A percentile compares a stretch with the other conserved stretches of the same genome.
Conservation (phyloP, 2,888 invertebrate genomes). For the Hypolimnas misippus region DNA sequence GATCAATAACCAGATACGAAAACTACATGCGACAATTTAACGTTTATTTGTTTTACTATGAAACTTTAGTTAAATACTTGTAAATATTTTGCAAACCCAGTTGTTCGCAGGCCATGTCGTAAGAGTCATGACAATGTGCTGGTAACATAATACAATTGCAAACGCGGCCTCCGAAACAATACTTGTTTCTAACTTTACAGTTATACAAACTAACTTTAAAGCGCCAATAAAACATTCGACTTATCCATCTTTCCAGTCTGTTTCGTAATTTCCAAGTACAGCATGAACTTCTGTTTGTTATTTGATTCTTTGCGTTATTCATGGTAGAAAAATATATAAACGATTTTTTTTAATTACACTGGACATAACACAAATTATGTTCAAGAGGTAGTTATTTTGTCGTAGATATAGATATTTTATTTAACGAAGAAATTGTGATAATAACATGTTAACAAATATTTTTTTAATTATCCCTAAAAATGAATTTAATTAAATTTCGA, state of each 20-base stretch:
- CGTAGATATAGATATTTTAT: no score
- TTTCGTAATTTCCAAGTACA: conserved; percentile 25
- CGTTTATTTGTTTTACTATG: background rate
- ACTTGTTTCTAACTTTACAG: conserved; percentile 54
- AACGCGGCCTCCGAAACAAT: conserved; percentile 64
- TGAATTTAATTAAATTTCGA: no score
- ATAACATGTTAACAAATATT: no score
- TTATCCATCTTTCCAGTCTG: conserved; percentile 38
- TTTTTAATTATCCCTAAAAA: no score
- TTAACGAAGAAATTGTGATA: no score
- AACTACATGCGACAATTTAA: background rate
- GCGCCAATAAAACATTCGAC: conserved; percentile 44
- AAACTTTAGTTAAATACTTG: conserved; percentile 38
- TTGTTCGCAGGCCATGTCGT: conserved; percentile 64
- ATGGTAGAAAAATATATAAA: background rate
- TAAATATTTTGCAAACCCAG: conserved; percentile 65
- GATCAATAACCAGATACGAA: background rate
- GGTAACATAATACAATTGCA: conserved; percentile 65
- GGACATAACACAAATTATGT: background rate
- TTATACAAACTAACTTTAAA: conserved; percentile 47
- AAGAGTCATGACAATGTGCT: conserved; percentile 55
- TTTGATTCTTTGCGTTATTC: background rate
- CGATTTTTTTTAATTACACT: background rate
- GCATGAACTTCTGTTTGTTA: background rate
- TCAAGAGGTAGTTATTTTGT: no score